Conservation (phyloP, 2,888 invertebrate genomes). For the Exephanes ischioxanthus region DNA sequence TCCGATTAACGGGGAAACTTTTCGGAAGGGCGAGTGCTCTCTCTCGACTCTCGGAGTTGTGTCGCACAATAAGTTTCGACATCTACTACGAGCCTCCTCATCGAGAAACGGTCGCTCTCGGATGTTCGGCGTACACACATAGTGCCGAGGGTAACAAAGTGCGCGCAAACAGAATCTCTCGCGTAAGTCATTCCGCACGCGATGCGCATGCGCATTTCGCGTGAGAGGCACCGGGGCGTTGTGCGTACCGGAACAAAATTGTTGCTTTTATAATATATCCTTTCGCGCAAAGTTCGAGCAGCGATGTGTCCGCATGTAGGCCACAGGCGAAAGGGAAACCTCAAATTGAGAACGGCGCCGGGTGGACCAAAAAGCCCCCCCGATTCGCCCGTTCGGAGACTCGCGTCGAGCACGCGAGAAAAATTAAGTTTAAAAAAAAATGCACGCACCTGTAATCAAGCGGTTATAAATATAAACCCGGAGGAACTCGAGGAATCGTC, state of each 20-base stretch:
- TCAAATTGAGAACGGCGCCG: constrained; percentile 65
- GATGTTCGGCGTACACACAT: constrained; percentile 12
- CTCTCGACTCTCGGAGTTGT: not conserved
- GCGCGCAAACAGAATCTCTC: constrained; percentile 44
- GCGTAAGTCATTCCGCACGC: constrained; percentile 58
- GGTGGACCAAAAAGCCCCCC: constrained; percentile 54
- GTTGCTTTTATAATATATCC: constrained; percentile 38
- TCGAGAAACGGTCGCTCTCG: not conserved
- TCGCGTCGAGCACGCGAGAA: constrained; percentile 13
- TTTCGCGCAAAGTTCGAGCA: constrained; percentile 58
- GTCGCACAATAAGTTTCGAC: constrained; percentile 14
- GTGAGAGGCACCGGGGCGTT: constrained; percentile 9
- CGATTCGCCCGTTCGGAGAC: constrained; percentile 26
- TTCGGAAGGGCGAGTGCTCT: constrained; percentile 55
- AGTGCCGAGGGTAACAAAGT: constrained; percentile 34
- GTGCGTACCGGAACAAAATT: constrained; percentile 44
- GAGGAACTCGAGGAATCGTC: not conserved
- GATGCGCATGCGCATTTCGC: constrained; percentile 28
- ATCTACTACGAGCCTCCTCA: not conserved
- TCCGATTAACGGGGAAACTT: constrained; percentile 70
- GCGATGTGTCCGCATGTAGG: constrained; percentile 61
- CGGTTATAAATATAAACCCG: constrained; percentile 52
- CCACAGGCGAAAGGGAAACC: constrained; percentile 68
- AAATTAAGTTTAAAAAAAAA: constrained; percentile 35
- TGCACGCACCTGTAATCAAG: constrained; percentile 55